Percentiles rank a stretch among this genome's conserved stretches.
phyloP scores from a whole-genome alignment of 2,113 vertebrate genomes.

The Pterocles gutturalis region DNA sequence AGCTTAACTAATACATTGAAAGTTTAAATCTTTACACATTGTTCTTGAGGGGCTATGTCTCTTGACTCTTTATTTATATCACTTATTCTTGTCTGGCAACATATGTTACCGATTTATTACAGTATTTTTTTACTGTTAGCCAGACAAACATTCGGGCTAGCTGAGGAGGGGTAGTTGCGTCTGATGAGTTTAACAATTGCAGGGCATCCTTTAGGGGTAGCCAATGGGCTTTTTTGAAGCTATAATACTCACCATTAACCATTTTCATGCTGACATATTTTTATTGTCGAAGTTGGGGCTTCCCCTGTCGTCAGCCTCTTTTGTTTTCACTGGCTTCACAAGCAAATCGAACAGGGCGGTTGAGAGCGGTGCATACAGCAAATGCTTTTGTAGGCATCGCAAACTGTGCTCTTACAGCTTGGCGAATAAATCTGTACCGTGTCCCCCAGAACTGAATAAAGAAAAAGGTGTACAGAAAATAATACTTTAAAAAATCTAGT shows the following conservation, averaged over 20 bases:
- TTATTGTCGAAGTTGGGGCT: constrained; percentile 19
- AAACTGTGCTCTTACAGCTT: neutral
- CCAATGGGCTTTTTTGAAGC: constrained; percentile 79
- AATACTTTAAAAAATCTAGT: neutral
- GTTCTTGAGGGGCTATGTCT: constrained; percentile 74
- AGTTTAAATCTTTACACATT: constrained; percentile 79
- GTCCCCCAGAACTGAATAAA: neutral
- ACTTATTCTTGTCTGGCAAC: constrained; percentile 77
- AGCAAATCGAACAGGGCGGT: neutral
- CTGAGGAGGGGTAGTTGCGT: constrained; percentile 80
- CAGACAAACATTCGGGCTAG: constrained; percentile 79
- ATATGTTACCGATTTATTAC: constrained; percentile 83
- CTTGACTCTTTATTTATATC: constrained; percentile 77
- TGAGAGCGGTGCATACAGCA: constrained; percentile 7
- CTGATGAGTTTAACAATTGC: constrained; percentile 81
- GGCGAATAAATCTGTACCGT: neutral
- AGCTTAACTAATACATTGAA: constrained; percentile 69
- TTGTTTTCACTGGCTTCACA: neutral
- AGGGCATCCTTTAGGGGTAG: constrained; percentile 81
- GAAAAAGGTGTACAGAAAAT: neutral
- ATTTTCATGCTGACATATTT: constrained; percentile 76
- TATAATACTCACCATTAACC: constrained; percentile 78
- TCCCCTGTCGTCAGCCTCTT: constrained; percentile 12
- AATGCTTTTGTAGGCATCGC: neutral
- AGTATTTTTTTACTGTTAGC: constrained; percentile 80